Conservation (phyloP, 1,140 invertebrate species). For the Coenobita brevimanus region DNA sequence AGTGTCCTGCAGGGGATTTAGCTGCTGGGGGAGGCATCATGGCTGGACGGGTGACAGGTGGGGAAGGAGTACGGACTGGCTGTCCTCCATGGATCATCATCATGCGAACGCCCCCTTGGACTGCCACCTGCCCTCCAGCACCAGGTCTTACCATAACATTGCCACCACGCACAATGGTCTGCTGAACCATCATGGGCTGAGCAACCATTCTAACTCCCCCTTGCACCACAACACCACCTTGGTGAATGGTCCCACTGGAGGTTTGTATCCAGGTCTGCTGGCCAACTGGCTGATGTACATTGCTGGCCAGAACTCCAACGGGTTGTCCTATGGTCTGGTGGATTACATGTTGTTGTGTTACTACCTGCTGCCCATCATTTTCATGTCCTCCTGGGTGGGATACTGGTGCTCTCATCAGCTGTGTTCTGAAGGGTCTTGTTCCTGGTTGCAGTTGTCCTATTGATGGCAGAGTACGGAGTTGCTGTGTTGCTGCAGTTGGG, state of each 20-base stretch:
- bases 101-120: constrained; percentile 44
- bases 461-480: constrained; percentile 48
- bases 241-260: constrained; percentile 36
- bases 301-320: constrained; percentile 41
- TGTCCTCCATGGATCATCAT: constrained; percentile 66
- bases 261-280: constrained; percentile 53
- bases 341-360: constrained; percentile 58
- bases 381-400: constrained; percentile 17
- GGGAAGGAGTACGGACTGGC: constrained; percentile 57
- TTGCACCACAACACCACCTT: constrained; percentile 47
- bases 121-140: constrained; percentile 14
- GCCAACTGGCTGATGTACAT: constrained; percentile 40
- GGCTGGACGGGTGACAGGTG: constrained; percentile 39
- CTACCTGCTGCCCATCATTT: constrained; percentile 30
- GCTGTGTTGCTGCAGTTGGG: constrained; percentile 15
- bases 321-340: constrained; percentile 47
- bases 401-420: constrained; percentile 54
- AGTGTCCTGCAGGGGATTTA: constrained; percentile 63
- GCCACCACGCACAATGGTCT: constrained; percentile 45
- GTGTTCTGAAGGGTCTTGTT: constrained; percentile 50
- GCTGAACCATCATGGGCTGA: constrained; percentile 63
- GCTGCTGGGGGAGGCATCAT: constrained; percentile 65
- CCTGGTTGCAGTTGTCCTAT: constrained; percentile 41
- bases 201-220: constrained; percentile 56
- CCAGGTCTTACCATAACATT: constrained; percentile 57